Evolutionary conservation across 1,140 invertebrate genomes (phyloP).

Genomic region (Spodoptera litura): DNA sequence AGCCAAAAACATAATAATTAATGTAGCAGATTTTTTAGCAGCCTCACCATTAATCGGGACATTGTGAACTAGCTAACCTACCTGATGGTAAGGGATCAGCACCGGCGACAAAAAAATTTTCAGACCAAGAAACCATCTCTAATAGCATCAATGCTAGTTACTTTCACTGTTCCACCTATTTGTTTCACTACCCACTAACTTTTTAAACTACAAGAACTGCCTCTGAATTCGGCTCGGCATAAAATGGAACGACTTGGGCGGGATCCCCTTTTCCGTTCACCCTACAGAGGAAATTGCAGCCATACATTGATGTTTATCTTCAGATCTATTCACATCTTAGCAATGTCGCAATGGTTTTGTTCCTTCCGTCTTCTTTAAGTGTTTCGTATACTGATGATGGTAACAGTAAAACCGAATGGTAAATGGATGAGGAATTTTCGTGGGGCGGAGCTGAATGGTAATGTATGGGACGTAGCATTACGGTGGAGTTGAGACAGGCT

Average conservation of each 20-base stretch:
- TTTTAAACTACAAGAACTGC: neutral
- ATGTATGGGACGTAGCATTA: neutral
- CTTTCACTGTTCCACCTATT: too few relatives aligned
- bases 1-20: too few relatives aligned
- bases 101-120: too few relatives aligned
- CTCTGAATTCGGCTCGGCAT: slow-evolving; percentile 48
- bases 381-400: slow-evolving; percentile 28
- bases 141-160: too few relatives aligned
- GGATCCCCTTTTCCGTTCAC: slow-evolving; percentile 61
- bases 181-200: too few relatives aligned
- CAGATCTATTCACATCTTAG: slow-evolving; percentile 65
- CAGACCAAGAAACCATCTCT: too few relatives aligned
- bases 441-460: slow-evolving; percentile 18
- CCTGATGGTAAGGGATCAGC: too few relatives aligned
- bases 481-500: neutral
- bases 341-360: slow-evolving; percentile 55
- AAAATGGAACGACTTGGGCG: slow-evolving; percentile 62
- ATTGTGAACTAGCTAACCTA: too few relatives aligned
- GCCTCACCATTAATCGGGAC: too few relatives aligned
- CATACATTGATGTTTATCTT: slow-evolving; percentile 68
- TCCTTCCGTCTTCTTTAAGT: slow-evolving; percentile 50
- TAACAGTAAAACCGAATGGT: slow-evolving; percentile 13
- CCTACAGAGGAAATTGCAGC: slow-evolving; percentile 64
- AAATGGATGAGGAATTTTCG: neutral
- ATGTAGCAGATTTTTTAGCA: too few relatives aligned